Evolutionary conservation across 2,797 vertebrate genomes (phyloP).

Genomic region (Galaxias olidus): DNA sequence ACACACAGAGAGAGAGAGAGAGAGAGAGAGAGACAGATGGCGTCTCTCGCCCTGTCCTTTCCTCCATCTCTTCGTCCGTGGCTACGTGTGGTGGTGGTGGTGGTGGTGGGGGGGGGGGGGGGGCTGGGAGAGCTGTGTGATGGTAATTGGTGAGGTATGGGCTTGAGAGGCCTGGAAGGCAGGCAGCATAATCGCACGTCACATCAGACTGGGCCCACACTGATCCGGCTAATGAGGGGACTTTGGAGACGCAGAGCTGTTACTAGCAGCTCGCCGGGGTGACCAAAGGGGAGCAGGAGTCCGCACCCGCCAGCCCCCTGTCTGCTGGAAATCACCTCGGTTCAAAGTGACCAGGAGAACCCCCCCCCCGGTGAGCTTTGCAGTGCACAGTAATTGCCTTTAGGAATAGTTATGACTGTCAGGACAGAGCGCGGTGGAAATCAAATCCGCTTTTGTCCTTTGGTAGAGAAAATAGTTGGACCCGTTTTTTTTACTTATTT

Average conservation of each 20-base stretch:
- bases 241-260: slow-evolving; percentile 53
- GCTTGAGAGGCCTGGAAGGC: slow-evolving; percentile 53
- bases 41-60: too few relatives aligned
- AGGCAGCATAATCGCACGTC: slow-evolving; percentile 62
- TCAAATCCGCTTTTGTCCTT: slow-evolving; percentile 47
- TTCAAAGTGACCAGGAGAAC: slow-evolving; percentile 59
- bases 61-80: not conserved
- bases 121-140: slow-evolving; percentile 47
- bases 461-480: slow-evolving; percentile 31
- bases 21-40: too few relatives aligned
- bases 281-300: slow-evolving; percentile 64
- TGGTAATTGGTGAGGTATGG: slow-evolving; percentile 65
- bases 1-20: too few relatives aligned
- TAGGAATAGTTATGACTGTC: slow-evolving; percentile 67
- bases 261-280: slow-evolving; percentile 48
- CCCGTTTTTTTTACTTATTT: too few relatives aligned
- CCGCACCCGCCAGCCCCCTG: slow-evolving; percentile 59
- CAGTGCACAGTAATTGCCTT: slow-evolving; percentile 61
- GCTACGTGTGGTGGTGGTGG: too few relatives aligned
- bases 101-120: slow-evolving; percentile 8
- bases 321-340: slow-evolving; percentile 57
- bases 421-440: slow-evolving; percentile 42
- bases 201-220: slow-evolving; percentile 55
- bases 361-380: slow-evolving; percentile 55
- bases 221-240: slow-evolving; percentile 57